Conservation (phyloP, 2,113 vertebrate genomes). For the Sebastes schlegelii region DNA sequence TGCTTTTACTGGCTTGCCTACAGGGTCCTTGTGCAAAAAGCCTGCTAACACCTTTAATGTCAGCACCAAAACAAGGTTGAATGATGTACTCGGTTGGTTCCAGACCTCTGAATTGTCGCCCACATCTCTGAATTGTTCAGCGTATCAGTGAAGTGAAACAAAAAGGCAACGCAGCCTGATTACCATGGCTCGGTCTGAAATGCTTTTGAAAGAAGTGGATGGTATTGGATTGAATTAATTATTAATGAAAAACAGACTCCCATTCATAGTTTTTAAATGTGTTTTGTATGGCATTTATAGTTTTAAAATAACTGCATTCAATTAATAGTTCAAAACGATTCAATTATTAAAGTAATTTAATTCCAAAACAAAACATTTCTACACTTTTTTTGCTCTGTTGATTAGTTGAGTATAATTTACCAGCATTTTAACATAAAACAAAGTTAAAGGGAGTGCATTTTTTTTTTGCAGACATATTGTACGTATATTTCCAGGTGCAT, state of each 20-base stretch:
- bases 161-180: neutral
- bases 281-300: neutral
- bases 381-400: neutral
- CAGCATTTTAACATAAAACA: neutral
- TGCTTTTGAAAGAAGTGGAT: neutral
- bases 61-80: neutral
- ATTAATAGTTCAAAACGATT: neutral
- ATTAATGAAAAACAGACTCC: neutral
- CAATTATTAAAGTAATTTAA: neutral
- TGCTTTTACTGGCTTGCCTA: neutral
- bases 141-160: neutral
- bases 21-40: neutral
- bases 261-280: neutral
- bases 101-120: neutral
- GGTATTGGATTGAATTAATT: neutral
- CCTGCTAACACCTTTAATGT: neutral
- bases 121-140: constrained; percentile 10
- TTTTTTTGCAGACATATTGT: neutral
- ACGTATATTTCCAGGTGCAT: neutral
- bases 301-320: neutral
- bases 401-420: neutral
- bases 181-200: neutral
- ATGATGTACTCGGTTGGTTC: neutral
- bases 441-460: neutral
- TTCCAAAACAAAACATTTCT: neutral